Evolutionary conservation across 2,888 invertebrate species (phyloP).

Genomic region (Synanthedon formicaeformis): DNA sequence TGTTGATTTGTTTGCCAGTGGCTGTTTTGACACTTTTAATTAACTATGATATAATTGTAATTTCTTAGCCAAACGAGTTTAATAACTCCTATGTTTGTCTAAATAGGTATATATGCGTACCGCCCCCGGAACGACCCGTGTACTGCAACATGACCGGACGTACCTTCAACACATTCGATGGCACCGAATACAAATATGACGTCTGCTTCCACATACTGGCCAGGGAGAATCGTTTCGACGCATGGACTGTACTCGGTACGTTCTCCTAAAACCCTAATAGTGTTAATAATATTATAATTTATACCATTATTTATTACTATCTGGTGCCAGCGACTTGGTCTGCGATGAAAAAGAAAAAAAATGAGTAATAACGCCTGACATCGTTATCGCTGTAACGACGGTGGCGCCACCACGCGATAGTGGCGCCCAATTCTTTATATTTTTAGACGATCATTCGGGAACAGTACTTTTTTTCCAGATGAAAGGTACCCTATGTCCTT

Average conservation of each 20-base stretch:
- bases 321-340: too few species aligned
- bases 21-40: neutral
- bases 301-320: neutral
- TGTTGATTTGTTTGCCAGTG: too few species aligned
- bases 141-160: slow-evolving; percentile 81
- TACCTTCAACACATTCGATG: slow-evolving; percentile 84
- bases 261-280: neutral
- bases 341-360: neutral
- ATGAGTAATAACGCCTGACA: too few species aligned
- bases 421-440: too few species aligned
- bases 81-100: too few species aligned
- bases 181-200: slow-evolving; percentile 81
- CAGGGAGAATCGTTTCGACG: slow-evolving; percentile 73
- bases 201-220: slow-evolving; percentile 85
- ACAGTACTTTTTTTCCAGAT: too few species aligned
- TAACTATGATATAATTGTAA: too few species aligned
- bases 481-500: too few species aligned
- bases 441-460: too few species aligned
- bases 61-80: too few species aligned
- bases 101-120: slow-evolving; percentile 73
- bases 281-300: neutral
- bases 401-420: too few species aligned
- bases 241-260: slow-evolving; percentile 78
- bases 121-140: slow-evolving; percentile 73
- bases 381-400: too few species aligned